phyloP scores from a whole-genome alignment of 2,113 vertebrate genomes.

The Xenopus borealis region DNA sequence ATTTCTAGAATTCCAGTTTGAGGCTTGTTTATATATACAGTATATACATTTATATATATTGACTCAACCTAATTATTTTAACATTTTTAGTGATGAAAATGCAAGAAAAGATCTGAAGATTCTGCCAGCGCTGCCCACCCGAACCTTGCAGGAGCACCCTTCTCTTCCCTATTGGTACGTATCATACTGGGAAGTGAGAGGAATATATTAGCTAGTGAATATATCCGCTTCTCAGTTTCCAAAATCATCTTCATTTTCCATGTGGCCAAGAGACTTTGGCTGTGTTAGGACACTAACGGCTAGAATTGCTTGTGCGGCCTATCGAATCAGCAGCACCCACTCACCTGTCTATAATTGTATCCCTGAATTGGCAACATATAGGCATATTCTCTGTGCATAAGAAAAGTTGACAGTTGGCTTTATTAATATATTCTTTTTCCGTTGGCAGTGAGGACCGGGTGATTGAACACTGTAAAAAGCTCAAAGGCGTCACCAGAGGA shows the following conservation, averaged over 20 bases:
- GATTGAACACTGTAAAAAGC: slow-evolving; percentile 85
- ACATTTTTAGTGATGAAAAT: slow-evolving; percentile 75
- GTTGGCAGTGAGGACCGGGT: slow-evolving; percentile 87
- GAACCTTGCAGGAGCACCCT: slow-evolving; percentile 89
- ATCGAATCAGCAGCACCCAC: too few relatives aligned
- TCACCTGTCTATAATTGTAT: too few relatives aligned
- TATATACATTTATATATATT: too few relatives aligned
- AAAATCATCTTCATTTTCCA: slow-evolving; percentile 39
- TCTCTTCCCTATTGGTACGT: slow-evolving; percentile 91
- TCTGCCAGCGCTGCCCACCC: slow-evolving; percentile 83
- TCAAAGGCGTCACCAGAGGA: slow-evolving; percentile 89
- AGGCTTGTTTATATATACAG: too few relatives aligned
- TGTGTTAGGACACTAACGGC: too few relatives aligned
- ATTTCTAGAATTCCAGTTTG: too few relatives aligned
- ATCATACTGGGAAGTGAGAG: background rate
- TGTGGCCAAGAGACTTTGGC: too few relatives aligned
- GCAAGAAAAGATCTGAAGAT: slow-evolving; percentile 83
- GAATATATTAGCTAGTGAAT: background rate
- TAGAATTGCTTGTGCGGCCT: too few relatives aligned
- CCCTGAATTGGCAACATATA: too few relatives aligned
- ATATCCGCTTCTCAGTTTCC: too few relatives aligned
- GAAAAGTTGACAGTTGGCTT: too few relatives aligned
- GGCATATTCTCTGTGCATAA: too few relatives aligned
- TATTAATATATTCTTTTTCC: background rate
- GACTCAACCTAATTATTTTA: slow-evolving; percentile 1